Base-by-base conservation (phyloP, 2,797 vertebrate genomes). In the Intellagama lesueurii region DNA sequence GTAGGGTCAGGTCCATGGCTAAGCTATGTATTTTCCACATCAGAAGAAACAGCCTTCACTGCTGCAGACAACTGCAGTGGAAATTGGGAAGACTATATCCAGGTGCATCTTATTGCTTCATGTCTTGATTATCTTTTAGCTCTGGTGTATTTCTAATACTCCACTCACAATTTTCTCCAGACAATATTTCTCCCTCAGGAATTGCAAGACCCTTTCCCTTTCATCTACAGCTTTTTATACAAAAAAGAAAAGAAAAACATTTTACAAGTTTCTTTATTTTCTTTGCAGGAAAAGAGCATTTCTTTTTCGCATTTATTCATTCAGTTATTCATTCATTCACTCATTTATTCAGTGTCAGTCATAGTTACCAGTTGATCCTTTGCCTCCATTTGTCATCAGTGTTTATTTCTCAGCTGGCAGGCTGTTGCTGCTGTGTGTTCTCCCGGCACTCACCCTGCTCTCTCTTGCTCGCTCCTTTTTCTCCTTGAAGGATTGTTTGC, bases 321-420 rank as follows among this genome's bases (percentile, higher is more conserved):
- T 12, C 52, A 56, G 52, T 56, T 56, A 56, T 56, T 56, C 52
- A 56, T 56, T 56, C 52, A 8, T 12, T 56, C 52, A 12, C 9
- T 56, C 1, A 73, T 60, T 87, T 81, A 87, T 81, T 87, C 86
- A 72, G 26, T 75, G 79, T 87, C 79, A 87, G 49, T 81, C 69
- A 64, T 35, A 40, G 28, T 7, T 81, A 79, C 79, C 7, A 24
- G 66, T 40, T 87, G 66, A 87, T 80, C 68, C 68, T 80, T 70
- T 56, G 16, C 79, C 52, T 60, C 52, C 69, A n/a, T 81, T 81
- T 87, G 78, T 87, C 86, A 81, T 87, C 28, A 24, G 6, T 73
- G 86, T 75, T 87, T 81, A 87, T 81, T 81, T n/a, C 49, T 7
- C 19, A 81, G 72, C 49, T 73, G 35, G 79, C 52, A 60, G 69